Evolutionary conservation across 2,888 invertebrate species (phyloP).

Genomic region (Mamestra brassicae): DNA sequence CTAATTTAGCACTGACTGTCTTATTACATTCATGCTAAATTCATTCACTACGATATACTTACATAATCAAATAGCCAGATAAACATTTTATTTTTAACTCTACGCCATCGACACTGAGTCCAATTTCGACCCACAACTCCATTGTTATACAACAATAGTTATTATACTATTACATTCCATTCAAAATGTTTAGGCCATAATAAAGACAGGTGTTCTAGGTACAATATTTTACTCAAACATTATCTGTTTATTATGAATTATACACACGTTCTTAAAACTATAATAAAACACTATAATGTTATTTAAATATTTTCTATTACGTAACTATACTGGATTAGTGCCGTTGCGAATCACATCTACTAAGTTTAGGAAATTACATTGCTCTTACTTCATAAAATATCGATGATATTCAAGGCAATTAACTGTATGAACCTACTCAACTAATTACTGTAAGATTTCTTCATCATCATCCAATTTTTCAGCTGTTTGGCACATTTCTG

Average conservation of each 20-base stretch:
- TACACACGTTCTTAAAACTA: constrained; percentile 19
- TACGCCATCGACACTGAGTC: constrained; percentile 25
- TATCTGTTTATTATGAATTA: background rate
- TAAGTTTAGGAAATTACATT: constrained; percentile 7
- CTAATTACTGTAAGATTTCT: no score
- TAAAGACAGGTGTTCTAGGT: background rate
- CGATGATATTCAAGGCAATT: background rate
- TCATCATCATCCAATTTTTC: no score
- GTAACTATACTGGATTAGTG: constrained; percentile 26
- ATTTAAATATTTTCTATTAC: constrained; percentile 12
- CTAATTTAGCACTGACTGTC: constrained; percentile 23
- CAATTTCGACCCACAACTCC: background rate
- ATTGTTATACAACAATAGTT: background rate
- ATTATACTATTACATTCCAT: constrained; percentile 12
- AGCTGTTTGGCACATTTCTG: no score
- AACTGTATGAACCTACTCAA: background rate
- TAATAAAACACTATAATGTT: background rate
- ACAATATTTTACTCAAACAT: constrained; percentile 4
- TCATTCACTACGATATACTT: constrained; percentile 8
- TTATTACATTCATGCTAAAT: constrained; percentile 27
- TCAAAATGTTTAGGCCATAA: background rate
- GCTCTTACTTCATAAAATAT: background rate
- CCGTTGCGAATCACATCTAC: constrained; percentile 24
- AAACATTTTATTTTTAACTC: constrained; percentile 25
- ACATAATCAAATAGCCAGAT: background rate